Evolutionary conservation across 2,888 invertebrate genomes (phyloP).

Genomic region (Carpatolechia fugitivella): DNA sequence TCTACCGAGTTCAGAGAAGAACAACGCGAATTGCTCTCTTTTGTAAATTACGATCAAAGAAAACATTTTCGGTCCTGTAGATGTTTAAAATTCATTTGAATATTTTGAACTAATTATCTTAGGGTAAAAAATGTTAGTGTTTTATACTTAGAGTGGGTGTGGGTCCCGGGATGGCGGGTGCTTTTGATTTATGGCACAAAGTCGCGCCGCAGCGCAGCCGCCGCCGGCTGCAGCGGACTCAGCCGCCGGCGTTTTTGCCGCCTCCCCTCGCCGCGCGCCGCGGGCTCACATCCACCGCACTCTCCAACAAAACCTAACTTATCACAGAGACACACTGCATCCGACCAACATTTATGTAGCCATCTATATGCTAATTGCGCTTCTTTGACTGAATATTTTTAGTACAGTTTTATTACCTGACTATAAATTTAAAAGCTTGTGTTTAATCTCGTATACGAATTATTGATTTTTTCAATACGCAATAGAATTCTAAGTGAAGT

Average conservation of each 20-base stretch:
- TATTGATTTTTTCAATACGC: no score
- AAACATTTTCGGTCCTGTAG: slow-evolving; percentile 10
- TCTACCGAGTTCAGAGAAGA: background rate
- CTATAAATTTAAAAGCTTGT: no score
- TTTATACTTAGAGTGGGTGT: slow-evolving; percentile 57
- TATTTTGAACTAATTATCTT: slow-evolving; percentile 43
- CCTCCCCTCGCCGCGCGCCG: slow-evolving; percentile 39
- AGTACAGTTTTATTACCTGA: background rate
- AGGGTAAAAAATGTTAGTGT: slow-evolving; percentile 43
- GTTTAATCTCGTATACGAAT: no score
- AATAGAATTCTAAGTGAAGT: no score
- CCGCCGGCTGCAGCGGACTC: slow-evolving; percentile 34
- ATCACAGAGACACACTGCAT: slow-evolving; percentile 39
- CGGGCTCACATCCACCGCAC: slow-evolving; percentile 25
- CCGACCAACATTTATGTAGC: slow-evolving; percentile 5
- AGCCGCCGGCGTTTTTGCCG: slow-evolving; percentile 61
- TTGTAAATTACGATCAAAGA: slow-evolving; percentile 9
- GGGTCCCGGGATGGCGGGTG: slow-evolving; percentile 50
- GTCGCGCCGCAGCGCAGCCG: slow-evolving; percentile 51
- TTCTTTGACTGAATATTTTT: background rate
- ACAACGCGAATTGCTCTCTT: background rate
- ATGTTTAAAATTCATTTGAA: slow-evolving; percentile 29
- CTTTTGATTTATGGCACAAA: slow-evolving; percentile 72
- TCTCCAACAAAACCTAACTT: slow-evolving; percentile 39
- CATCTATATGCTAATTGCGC: slow-evolving; percentile 8